These are phyloP conservation scores for Synodontis membranacea DNA, from an alignment of 2,113 vertebrate genomes.

Conservation along the genomic window DNA sequence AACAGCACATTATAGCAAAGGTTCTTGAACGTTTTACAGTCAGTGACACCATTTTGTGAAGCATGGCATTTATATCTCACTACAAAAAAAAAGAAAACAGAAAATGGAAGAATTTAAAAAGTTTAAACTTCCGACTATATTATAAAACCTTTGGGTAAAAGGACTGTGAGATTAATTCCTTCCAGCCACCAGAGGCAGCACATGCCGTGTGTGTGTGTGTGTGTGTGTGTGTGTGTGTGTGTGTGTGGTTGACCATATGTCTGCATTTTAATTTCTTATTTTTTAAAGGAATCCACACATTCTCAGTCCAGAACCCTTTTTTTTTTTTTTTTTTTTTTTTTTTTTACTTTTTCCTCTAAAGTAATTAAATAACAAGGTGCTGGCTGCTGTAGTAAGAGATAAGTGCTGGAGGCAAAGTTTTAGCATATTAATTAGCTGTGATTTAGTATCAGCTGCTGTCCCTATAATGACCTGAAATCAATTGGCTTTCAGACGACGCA, in stretches of 20 bases:
- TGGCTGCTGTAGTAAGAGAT: constrained; percentile 46
- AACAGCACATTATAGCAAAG: neutral
- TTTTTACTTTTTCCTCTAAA: constrained; percentile 13
- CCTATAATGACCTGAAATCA: constrained; percentile 49
- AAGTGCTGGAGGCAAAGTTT: constrained; percentile 49
- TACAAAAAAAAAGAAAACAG: neutral
- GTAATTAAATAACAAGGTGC: constrained; percentile 43
- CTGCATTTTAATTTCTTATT: neutral
- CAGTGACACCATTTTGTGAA: neutral
- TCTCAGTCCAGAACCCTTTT: neutral
- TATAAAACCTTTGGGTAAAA: neutral
- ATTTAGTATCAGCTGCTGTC: constrained; percentile 49
- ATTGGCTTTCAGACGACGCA: constrained; percentile 42
- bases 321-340: neutral
- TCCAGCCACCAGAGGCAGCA: neutral
- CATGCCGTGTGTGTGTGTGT: neutral
- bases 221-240: neutral
- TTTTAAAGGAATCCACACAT: neutral
- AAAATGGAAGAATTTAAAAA: neutral
- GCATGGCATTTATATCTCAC: neutral
- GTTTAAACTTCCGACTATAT: neutral
- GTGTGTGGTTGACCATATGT: neutral
- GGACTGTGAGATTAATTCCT: neutral
- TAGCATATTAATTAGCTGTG: constrained; percentile 56
- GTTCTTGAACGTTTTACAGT: neutral